These are phyloP conservation scores for Phylloscopus trochiloides DNA, from an alignment of 2,113 vertebrate genomes.

Conservation along the genomic window DNA sequence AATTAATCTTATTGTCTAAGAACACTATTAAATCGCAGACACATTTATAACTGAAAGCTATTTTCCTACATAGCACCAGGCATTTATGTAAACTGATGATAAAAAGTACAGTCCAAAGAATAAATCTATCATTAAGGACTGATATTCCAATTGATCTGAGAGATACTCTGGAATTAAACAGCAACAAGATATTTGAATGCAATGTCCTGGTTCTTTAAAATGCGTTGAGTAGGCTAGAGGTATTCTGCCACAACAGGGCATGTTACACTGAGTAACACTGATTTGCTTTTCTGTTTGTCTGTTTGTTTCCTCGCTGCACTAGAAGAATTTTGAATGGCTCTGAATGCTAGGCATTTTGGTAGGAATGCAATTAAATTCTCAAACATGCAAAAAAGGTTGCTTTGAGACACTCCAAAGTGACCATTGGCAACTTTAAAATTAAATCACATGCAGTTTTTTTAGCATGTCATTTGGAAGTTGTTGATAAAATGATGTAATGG, in stretches of 20 bases:
- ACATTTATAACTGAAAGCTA: neutral
- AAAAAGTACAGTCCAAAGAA: neutral
- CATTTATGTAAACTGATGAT: neutral
- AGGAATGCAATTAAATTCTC: neutral
- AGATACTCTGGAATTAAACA: neutral
- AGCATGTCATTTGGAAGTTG: neutral
- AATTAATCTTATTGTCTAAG: neutral
- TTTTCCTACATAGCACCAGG: rapidly evolving
- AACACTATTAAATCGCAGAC: neutral
- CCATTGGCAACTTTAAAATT: neutral
- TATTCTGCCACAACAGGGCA: neutral
- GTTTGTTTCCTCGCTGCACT: neutral
- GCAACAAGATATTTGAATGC: neutral
- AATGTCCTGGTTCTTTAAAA: neutral
- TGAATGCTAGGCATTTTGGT: neutral
- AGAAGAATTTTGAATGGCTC: neutral
- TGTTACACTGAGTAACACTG: neutral
- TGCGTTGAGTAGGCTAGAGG: neutral
- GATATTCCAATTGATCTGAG: neutral
- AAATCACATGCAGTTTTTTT: neutral
- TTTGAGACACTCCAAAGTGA: slow-evolving; percentile 35
- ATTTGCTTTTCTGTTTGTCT: neutral
- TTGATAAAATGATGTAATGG: neutral
- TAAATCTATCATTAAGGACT: neutral
- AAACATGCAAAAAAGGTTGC: neutral